These are phyloP conservation scores for Parazoanthus darwini DNA, from an alignment of 92 coral and sea anemone species.

Conservation along the genomic window DNA sequence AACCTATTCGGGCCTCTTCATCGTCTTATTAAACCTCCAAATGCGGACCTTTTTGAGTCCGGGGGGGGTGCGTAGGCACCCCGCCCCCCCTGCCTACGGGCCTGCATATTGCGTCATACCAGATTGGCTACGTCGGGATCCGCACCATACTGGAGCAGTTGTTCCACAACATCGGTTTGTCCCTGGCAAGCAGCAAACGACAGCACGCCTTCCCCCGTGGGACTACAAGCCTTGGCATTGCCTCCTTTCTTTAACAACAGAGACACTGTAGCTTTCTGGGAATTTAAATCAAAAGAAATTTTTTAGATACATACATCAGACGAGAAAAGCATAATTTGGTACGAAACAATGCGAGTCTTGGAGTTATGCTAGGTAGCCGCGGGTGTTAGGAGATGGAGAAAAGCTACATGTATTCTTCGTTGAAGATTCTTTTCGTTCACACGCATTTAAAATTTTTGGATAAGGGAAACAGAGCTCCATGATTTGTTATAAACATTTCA, in stretches of 20 bases:
- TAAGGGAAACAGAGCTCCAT: no score
- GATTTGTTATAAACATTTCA: no score
- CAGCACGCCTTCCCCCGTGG: constrained; percentile 90
- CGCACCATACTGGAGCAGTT: constrained; percentile 87
- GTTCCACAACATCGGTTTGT: constrained; percentile 89
- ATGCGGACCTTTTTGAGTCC: no score
- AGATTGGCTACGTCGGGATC: constrained; percentile 83
- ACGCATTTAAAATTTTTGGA: no score
- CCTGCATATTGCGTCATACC: constrained; percentile 52
- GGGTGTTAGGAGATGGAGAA: not conserved
- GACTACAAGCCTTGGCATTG: constrained; percentile 85
- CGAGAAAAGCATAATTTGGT: not conserved
- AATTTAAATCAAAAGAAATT: not conserved
- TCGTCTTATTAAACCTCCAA: no score
- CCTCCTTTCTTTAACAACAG: constrained; percentile 87
- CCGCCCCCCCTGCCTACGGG: no score
- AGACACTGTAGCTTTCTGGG: constrained; percentile 88
- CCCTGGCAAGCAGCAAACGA: constrained; percentile 98
- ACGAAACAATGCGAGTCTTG: no score
- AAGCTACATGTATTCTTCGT: not conserved
- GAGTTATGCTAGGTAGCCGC: not conserved
- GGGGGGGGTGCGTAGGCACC: no score
- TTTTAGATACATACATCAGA: not conserved
- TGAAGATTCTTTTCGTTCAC: no score
- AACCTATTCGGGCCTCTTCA: no score